These are phyloP conservation scores for Plusia festucae DNA, from an alignment of 2,888 invertebrate species.

Conservation along the genomic window DNA sequence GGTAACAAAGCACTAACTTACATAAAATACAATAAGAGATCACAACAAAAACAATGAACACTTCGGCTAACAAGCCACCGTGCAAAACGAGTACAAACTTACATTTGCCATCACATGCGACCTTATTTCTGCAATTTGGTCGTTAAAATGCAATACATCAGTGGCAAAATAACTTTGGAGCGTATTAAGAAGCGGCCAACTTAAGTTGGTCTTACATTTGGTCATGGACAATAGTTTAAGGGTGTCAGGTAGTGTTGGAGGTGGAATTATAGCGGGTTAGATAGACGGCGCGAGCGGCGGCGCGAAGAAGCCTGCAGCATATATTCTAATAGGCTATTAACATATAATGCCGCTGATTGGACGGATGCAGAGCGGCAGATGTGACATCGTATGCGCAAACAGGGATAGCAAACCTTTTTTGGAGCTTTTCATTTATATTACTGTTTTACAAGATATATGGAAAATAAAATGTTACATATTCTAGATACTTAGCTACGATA, in stretches of 20 bases:
- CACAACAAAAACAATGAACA: constrained; percentile 78
- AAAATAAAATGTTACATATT: too few species aligned
- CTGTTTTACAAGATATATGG: too few species aligned
- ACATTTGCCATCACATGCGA: constrained; percentile 21
- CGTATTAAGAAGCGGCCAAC: constrained; percentile 65
- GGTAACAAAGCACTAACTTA: constrained; percentile 69
- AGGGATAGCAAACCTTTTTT: constrained; percentile 70
- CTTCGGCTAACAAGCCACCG: constrained; percentile 79
- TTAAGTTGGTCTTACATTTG: constrained; percentile 58
- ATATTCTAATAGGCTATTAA: constrained; percentile 89
- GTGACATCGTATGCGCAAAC: constrained; percentile 74
- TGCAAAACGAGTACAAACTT: constrained; percentile 69
- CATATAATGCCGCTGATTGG: constrained; percentile 91
- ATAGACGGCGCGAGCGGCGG: constrained; percentile 72
- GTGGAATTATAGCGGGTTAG: constrained; percentile 64
- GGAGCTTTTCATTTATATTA: background rate
- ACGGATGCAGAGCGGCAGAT: constrained; percentile 87
- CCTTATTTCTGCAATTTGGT: constrained; percentile 44
- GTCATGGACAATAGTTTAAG: constrained; percentile 25
- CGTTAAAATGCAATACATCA: constrained; percentile 47
- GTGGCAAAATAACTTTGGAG: constrained; percentile 40
- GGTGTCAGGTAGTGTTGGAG: constrained; percentile 65
- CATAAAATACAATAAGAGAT: constrained; percentile 71
- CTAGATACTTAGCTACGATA: too few species aligned
- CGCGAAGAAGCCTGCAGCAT: constrained; percentile 80